phyloP scores from a whole-genome alignment of 2,113 vertebrate genomes.

The Corvus hawaiiensis region DNA sequence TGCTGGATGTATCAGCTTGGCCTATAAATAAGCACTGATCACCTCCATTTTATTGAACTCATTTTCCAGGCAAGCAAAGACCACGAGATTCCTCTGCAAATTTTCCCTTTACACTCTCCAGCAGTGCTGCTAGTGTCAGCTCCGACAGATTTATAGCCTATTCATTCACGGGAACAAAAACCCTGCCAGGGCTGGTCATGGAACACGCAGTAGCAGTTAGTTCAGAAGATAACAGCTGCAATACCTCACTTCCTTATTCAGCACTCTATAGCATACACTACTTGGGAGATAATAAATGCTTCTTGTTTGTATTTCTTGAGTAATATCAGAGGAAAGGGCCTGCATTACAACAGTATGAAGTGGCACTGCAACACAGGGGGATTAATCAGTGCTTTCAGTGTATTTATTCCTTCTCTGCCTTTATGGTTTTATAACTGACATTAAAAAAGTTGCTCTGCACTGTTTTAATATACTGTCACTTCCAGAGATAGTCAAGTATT shows the following conservation, averaged over 20 bases:
- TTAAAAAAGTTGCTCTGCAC: neutral
- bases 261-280: conserved; percentile 59
- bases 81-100: conserved; percentile 76
- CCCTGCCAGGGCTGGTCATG: conserved; percentile 75
- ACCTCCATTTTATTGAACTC: conserved; percentile 79
- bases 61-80: conserved; percentile 77
- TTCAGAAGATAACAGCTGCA: conserved; percentile 77
- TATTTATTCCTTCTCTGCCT: conserved; percentile 32
- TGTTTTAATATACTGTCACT: neutral
- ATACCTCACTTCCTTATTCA: conserved; percentile 76
- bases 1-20: conserved; percentile 70
- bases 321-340: conserved; percentile 63
- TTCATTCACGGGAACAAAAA: conserved; percentile 83
- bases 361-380: neutral
- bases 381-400: conserved; percentile 43
- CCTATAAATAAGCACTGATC: conserved; percentile 82
- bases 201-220: conserved; percentile 76
- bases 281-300: conserved; percentile 76
- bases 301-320: conserved; percentile 68
- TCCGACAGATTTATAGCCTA: conserved; percentile 79
- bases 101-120: conserved; percentile 74
- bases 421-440: conserved; percentile 8
- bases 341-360: conserved; percentile 37
- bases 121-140: conserved; percentile 70
- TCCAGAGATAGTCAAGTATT: neutral